Percentiles rank a stretch among this genome's conserved stretches.
These are phyloP conservation scores for Gymnoscelis rufifasciata DNA, from an alignment of 2,888 invertebrate genomes.

Conservation along the genomic window DNA sequence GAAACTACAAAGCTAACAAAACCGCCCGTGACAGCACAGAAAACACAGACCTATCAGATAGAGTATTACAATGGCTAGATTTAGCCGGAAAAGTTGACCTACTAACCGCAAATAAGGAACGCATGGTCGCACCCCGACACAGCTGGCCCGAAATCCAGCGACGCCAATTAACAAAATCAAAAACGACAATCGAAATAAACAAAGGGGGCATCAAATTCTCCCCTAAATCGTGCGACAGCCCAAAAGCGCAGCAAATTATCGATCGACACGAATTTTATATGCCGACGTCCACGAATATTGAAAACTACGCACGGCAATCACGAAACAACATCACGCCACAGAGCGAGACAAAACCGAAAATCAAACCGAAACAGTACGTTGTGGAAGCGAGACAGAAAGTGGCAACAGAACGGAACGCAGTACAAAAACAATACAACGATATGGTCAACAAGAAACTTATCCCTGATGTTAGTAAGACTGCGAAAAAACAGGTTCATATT, in stretches of 20 bases:
- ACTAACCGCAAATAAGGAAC: conserved; percentile 52
- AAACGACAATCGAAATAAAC: conserved; percentile 56
- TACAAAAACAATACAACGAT: conserved; percentile 68
- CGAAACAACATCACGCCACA: conserved; percentile 66
- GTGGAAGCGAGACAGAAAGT: conserved; percentile 59
- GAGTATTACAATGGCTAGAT: conserved; percentile 89
- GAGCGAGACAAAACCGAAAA: conserved; percentile 44
- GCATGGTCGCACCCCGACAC: conserved; percentile 64
- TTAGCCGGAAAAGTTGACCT: conserved; percentile 81
- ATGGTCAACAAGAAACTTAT: conserved; percentile 65
- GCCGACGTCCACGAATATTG: conserved; percentile 69
- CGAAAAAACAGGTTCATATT: conserved; percentile 84
- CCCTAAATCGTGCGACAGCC: conserved; percentile 48
- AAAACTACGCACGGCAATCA: conserved; percentile 75
- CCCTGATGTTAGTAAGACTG: conserved; percentile 58
- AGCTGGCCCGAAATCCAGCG: conserved; percentile 68
- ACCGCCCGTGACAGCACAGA: conserved; percentile 58
- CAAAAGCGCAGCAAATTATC: conserved; percentile 55
- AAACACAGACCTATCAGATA: conserved; percentile 78
- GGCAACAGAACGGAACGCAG: conserved; percentile 53
- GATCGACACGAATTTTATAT: conserved; percentile 68
- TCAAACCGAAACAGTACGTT: conserved; percentile 55
- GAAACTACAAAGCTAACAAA: conserved; percentile 54
- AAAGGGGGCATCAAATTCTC: conserved; percentile 47
- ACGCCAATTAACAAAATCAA: conserved; percentile 54